These are phyloP conservation scores for Prunella himalayana DNA, from an alignment of 2,113 vertebrate genomes.

Conservation along the genomic window DNA sequence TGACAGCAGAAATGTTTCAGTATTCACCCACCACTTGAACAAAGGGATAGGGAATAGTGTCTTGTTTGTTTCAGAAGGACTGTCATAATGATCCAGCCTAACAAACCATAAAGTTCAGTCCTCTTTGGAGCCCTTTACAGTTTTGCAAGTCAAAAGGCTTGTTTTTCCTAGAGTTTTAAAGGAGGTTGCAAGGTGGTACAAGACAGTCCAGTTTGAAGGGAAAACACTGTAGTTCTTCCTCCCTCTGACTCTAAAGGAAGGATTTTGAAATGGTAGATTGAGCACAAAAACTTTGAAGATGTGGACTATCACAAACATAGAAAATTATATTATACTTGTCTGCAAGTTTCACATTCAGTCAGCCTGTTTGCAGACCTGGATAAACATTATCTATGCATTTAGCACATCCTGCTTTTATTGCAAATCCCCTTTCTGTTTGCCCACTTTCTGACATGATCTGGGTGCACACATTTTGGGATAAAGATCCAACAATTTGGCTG, in stretches of 20 bases:
- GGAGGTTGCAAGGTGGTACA: not conserved
- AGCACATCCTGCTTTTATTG: not conserved
- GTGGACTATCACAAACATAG: not conserved
- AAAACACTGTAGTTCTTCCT: not conserved
- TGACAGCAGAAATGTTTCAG: slow-evolving; percentile 10
- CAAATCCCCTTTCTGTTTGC: not conserved
- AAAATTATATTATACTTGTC: not conserved
- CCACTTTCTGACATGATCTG: not conserved
- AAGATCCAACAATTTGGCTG: not conserved
- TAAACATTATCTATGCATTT: not conserved
- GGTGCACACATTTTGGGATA: not conserved
- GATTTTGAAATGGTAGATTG: not conserved
- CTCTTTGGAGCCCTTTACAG: not conserved
- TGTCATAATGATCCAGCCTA: not conserved
- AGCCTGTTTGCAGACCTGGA: not conserved
- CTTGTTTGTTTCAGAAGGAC: not conserved
- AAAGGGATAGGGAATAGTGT: not conserved
- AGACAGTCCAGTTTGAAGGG: not conserved
- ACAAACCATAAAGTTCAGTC: not conserved
- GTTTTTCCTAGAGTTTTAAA: not conserved
- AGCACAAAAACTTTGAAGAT: not conserved
- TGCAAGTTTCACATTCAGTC: not conserved
- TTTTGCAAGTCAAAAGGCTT: not conserved
- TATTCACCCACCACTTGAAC: not conserved
- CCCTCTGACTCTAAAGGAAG: not conserved